A percentile compares a stretch with the other conserved stretches of the same genome.
phyloP scores from a whole-genome alignment of 2,797 vertebrate genomes.

The Sylvia borin region DNA sequence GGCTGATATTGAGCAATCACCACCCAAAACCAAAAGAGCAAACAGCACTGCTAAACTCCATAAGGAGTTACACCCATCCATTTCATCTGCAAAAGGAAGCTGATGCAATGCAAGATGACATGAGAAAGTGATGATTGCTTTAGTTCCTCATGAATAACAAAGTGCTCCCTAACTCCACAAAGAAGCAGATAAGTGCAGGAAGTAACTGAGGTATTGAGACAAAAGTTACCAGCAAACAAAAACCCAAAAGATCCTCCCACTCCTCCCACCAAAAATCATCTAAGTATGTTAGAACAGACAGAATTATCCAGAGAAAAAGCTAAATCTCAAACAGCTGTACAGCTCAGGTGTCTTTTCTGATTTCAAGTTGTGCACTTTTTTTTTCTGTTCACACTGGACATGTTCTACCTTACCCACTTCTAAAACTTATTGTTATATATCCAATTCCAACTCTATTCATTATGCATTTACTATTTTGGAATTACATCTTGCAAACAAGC shows the following conservation, averaged over 20 bases:
- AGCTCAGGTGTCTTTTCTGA: neutral
- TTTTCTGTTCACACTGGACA: neutral
- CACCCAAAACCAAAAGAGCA: neutral
- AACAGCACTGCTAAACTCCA: neutral
- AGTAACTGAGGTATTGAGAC: neutral
- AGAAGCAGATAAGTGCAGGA: slow-evolving; percentile 27
- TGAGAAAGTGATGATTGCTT: slow-evolving; percentile 56
- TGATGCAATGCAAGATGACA: slow-evolving; percentile 63
- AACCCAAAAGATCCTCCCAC: neutral
- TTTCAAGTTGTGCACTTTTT: neutral
- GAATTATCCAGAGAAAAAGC: neutral
- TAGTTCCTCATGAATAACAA: slow-evolving; percentile 37
- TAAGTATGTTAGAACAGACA: neutral
- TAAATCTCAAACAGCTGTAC: neutral
- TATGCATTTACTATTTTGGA: slow-evolving; percentile 45
- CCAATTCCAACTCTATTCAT: slow-evolving; percentile 17
- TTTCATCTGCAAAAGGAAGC: slow-evolving; percentile 52
- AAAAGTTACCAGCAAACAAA: slow-evolving; percentile 2
- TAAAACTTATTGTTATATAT: neutral
- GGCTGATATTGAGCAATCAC: neutral
- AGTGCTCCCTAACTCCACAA: slow-evolving; percentile 23
- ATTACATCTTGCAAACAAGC: slow-evolving; percentile 40
- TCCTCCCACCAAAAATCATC: neutral
- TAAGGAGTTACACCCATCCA: slow-evolving; percentile 44
- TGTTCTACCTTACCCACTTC: neutral